Base-by-base conservation (phyloP, 1,140 invertebrate species). In the Andricus grossulariae region DNA sequence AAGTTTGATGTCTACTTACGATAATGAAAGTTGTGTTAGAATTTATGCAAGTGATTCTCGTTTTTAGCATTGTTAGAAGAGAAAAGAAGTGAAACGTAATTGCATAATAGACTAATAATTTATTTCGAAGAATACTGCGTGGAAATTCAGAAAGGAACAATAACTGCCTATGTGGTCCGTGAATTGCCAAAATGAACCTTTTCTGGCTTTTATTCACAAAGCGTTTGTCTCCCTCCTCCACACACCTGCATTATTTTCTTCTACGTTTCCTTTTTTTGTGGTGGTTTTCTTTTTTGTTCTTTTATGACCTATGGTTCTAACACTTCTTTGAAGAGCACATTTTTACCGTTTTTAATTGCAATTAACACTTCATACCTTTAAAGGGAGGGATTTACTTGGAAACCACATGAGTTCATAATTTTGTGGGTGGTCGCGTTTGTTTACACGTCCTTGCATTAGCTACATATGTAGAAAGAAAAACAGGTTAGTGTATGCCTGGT, bases 341-440 rank as follows among this genome's bases (percentile, higher is more conserved):
- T 66, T 66, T 39, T 66, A 66, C 57, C 71, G 77, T 71, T 79
- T 84, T 80, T 83, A 82, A 82, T 83, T 80, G 76, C 76, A 80
- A 80, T 83, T 82, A 82, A 82, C 76, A 78, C 78, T 78, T 50
- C 76, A 74, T 32, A 55, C n/a, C 19, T 18, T 55, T 19, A 18
- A 55, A 55, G 10, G 11, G n/a, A 19, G 18, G 19, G 3, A 18
- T 55, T 10, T 10, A 55, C 52, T 55, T 55, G 19, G n/a, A 18
- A 45, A 45, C 39, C 39, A 45, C 39, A 45, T 45, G 39, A 11
- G 39, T 45, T 32, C 6, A 45, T 10, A 45, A 11, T 5, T 45
- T 79, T 72, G 81, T 76, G 71, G 49, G 60, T 70, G 77, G 74
- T 82, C 77, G 50, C 79, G 82, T 81, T 52, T 81, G 78, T 77